Base-by-base conservation (phyloP, 2,888 invertebrate genomes). In the Dynastes tityus region DNA sequence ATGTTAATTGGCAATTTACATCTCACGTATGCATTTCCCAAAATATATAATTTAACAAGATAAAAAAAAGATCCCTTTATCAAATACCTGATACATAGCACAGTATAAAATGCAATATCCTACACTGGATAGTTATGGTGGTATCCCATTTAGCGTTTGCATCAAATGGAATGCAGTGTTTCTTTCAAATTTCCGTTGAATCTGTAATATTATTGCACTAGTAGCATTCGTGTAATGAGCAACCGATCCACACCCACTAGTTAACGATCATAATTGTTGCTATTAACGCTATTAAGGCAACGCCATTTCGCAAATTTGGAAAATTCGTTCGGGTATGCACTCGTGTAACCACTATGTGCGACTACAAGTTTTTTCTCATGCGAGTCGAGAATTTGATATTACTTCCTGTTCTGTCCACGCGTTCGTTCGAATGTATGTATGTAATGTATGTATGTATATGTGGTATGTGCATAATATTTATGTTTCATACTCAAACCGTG, bases 391-490 rank as follows among this genome's bases (percentile, higher is more conserved):
- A 74, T 61, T 74, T 61, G 73, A 74, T 74, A 74, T 74, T 61
- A 74, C 73, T 74, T 74, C 73, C 73, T 74, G 73, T 27, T 61
- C 61, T 73, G 29, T 74, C 45, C 61, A 40, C 58, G 27, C 61
- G 45, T 61, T 45, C 45, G 58, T 61, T 55, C 29, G 71, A 13
- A 55, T 40, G 37, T 71, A 22, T 6, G 55, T 55, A n/a, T 68
- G 29, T 53, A 53, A 22, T 6, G 55, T 55, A n/a, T 68, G 29
- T 53, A 53, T 71, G 37, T 71, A 58, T 32, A 74, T 51, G 68
- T 29, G 51, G 13, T 37, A 74, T 63, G 73, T 29, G 55, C 5
- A 22, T 27, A 61, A 40, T 74, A 74, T 74, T 71, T 58, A 58
- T 55, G 53, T n/a, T 11, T 32, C 61, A 61, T 49, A 61, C 22